Conservation (phyloP, 2,797 vertebrate species). For the Meriones psammophilus region DNA sequence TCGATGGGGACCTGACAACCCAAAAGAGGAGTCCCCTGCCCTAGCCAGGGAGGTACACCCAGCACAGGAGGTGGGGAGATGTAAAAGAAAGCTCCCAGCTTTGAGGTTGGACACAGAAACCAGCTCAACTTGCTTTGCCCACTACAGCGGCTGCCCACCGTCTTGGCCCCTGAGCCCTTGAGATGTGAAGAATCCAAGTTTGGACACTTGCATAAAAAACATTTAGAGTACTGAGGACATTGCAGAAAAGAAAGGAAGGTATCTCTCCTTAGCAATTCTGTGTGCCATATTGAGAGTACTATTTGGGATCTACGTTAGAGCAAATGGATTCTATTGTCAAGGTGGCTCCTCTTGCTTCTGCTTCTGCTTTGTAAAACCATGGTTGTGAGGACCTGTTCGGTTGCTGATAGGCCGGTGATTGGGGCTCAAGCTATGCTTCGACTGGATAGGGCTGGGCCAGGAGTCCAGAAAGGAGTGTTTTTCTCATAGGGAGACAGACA, state of each 20-base stretch:
- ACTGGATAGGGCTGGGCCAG: rapidly evolving
- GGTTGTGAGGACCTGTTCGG: not conserved
- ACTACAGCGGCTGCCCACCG: rapidly evolving
- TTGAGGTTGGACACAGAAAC: not conserved
- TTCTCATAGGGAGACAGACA: not conserved
- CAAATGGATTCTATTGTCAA: not conserved
- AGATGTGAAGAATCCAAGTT: not conserved
- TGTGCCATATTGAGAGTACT: not conserved
- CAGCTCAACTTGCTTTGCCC: not conserved
- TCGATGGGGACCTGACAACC: not conserved
- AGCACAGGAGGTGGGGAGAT: not conserved
- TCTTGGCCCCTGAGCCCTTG: not conserved
- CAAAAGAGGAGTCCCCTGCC: not conserved
- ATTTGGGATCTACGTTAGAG: not conserved
- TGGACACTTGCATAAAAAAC: not conserved
- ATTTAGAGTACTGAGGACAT: not conserved
- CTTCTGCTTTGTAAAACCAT: not conserved
- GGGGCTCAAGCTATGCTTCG: not conserved
- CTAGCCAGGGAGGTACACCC: not conserved
- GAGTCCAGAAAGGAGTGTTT: not conserved
- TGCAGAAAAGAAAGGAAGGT: no score
- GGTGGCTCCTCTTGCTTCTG: not conserved
- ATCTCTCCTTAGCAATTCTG: not conserved
- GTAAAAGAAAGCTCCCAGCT: not conserved
- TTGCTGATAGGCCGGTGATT: not conserved